Conservation (phyloP, 2,797 vertebrate species). For the Sebastes reedi region DNA sequence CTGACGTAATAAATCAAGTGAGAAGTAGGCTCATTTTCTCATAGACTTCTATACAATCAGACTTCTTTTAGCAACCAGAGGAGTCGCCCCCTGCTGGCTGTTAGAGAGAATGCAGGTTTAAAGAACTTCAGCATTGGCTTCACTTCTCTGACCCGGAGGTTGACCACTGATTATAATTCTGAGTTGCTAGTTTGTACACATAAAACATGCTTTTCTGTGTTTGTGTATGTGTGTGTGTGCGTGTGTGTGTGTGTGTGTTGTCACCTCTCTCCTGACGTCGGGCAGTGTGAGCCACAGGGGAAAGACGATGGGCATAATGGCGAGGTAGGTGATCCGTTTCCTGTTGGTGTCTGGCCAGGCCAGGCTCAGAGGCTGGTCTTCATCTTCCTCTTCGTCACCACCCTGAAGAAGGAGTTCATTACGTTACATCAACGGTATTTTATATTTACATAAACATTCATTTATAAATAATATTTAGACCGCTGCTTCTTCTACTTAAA, state of each 20-base stretch:
- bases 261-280: constrained; percentile 93
- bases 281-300: constrained; percentile 94
- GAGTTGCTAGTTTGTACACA: neutral
- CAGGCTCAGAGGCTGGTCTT: constrained; percentile 93
- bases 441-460: neutral
- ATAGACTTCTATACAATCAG: no score
- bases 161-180: no score
- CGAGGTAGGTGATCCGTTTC: constrained; percentile 89
- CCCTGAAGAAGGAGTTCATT: constrained; percentile 37
- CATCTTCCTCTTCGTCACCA: constrained; percentile 81
- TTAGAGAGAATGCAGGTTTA: no score
- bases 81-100: no score
- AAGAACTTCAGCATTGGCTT: no score
- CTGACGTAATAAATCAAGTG: no score
- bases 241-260: constrained; percentile 4
- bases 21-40: no score
- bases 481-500: neutral
- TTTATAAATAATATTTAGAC: neutral
- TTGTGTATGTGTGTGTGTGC: no score
- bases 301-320: constrained; percentile 92
- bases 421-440: neutral
- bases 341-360: constrained; percentile 90
- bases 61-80: no score
- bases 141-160: no score
- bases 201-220: neutral